These are phyloP conservation scores for Microctonus brassicae DNA, from an alignment of 2,888 invertebrate genomes.

Conservation along the genomic window DNA sequence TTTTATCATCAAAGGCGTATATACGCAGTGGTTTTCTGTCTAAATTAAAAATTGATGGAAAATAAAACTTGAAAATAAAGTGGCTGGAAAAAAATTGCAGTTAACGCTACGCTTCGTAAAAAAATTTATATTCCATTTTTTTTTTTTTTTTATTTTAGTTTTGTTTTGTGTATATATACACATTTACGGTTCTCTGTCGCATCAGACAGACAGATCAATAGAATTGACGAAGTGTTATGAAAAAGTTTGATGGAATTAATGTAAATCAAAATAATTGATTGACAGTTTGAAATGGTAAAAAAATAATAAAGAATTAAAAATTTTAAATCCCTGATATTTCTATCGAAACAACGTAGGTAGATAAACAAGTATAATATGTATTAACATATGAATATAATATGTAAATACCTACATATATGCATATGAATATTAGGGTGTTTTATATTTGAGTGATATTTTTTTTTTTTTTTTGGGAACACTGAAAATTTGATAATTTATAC, in stretches of 20 bases:
- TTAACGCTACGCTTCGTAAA: not conserved
- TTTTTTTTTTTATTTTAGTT: not conserved
- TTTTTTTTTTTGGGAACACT: too few relatives aligned
- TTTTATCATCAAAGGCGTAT: too few relatives aligned
- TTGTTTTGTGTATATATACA: not conserved
- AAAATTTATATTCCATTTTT: not conserved
- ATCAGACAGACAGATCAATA: not conserved
- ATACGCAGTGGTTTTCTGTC: not conserved
- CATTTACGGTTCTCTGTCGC: not conserved
- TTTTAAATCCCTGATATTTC: too few relatives aligned
- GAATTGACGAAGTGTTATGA: not conserved
- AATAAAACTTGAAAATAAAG: not conserved
- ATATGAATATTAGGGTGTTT: too few relatives aligned
- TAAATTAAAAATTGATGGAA: not conserved
- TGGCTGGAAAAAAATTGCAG: not conserved
- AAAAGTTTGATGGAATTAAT: not conserved
- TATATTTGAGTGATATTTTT: too few relatives aligned
- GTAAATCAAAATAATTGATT: too few relatives aligned
- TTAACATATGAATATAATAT: not conserved
- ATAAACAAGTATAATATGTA: not conserved
- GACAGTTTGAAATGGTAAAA: not conserved
- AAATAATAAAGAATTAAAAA: not conserved
- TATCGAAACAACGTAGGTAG: too few relatives aligned
- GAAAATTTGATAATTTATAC: too few relatives aligned
- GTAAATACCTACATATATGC: too few relatives aligned